Evolutionary conservation across 92 coral and sea anemone genomes (phyloP).

Genomic region (Phenganax stokvisi): DNA sequence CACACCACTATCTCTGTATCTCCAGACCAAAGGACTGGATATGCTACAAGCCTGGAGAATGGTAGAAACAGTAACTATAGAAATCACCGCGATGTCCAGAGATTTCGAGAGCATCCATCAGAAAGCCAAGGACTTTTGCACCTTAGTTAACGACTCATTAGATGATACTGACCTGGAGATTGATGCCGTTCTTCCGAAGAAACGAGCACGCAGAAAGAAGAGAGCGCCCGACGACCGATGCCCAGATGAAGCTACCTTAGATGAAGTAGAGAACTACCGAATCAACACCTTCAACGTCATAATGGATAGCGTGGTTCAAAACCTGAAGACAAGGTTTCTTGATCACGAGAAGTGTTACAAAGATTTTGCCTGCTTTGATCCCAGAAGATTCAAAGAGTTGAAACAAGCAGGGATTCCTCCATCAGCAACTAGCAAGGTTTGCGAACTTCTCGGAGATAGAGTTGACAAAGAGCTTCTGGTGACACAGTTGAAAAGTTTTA

Average conservation of each 20-base stretch:
- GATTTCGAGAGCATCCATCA: conserved; percentile 14
- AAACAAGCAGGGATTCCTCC: not conserved
- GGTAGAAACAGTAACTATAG: conserved; percentile 4
- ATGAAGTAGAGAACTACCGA: conserved; percentile 13
- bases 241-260: conserved; percentile 16
- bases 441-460: conserved; percentile 9
- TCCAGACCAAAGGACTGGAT: not conserved
- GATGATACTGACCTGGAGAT: conserved; percentile 5
- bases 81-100: conserved; percentile 9
- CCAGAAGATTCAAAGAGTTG: not conserved
- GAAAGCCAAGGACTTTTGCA: conserved; percentile 15
- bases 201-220: conserved; percentile 28
- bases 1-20: conserved; percentile 19
- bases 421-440: conserved; percentile 1
- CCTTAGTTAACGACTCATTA: conserved; percentile 16
- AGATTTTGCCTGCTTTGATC: conserved; percentile 8
- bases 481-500: conserved; percentile 5
- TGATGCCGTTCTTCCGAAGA: conserved; percentile 10
- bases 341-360: not conserved
- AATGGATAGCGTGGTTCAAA: not conserved
- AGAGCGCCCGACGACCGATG: conserved; percentile 23
- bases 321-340: conserved; percentile 18
- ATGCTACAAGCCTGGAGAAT: conserved; percentile 23
- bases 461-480: conserved; percentile 17
- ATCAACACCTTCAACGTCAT: conserved; percentile 11